phyloP scores from a whole-genome alignment of 2,113 vertebrate species.

The Aspidoscelis tigris region DNA sequence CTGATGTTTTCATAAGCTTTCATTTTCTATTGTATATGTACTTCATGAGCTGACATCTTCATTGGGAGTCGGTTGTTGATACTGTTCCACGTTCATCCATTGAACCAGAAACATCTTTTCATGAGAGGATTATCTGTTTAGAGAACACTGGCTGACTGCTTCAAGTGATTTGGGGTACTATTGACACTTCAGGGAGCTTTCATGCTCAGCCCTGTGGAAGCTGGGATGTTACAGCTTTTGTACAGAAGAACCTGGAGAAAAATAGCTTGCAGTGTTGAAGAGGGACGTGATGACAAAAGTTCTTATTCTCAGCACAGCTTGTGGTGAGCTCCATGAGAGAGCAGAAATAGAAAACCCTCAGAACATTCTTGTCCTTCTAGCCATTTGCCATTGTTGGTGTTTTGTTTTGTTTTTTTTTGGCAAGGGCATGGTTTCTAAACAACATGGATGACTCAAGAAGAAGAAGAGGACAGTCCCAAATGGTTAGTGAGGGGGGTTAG shows the following conservation, averaged over 20 bases:
- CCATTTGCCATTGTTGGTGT: no score
- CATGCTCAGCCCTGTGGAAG: background rate
- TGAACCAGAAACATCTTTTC: conserved; percentile 17
- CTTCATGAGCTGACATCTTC: background rate
- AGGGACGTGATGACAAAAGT: background rate
- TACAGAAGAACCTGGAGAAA: background rate
- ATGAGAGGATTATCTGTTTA: background rate
- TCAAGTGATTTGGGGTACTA: background rate
- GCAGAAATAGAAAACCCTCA: no score
- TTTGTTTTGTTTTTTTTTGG: no score
- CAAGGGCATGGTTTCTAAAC: no score
- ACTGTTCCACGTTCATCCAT: background rate
- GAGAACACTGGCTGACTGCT: background rate
- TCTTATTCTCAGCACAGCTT: background rate
- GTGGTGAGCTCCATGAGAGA: background rate
- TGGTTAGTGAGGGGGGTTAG: no score
- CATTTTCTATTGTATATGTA: background rate
- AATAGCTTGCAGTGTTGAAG: background rate
- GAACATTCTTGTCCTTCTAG: no score
- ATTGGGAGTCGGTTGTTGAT: conserved; percentile 5
- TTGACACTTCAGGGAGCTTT: no score
- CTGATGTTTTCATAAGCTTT: conserved; percentile 26
- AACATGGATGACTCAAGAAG: no score
- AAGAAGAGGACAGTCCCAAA: no score
- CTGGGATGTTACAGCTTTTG: background rate